Conservation (phyloP, 2,888 invertebrate species). For the Furcula furcula region DNA sequence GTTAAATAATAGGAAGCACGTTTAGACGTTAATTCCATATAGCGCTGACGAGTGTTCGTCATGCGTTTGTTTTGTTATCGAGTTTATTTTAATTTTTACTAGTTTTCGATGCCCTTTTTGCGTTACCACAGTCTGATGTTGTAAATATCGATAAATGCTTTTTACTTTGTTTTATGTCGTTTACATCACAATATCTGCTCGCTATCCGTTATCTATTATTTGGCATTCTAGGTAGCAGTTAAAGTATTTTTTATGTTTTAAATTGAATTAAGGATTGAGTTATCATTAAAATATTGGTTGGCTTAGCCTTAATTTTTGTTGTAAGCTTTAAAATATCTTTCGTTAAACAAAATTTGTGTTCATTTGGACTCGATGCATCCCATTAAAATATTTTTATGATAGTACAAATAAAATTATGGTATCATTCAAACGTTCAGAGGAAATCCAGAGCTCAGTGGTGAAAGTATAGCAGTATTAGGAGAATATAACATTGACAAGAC, state of each 20-base stretch:
- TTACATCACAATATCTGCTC: constrained; percentile 46
- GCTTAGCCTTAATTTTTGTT: constrained; percentile 56
- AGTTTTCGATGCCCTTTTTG: constrained; percentile 36
- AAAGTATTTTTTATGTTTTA: constrained; percentile 40
- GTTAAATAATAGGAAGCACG: constrained; percentile 13
- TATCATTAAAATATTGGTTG: constrained; percentile 43
- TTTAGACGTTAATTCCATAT: constrained; percentile 6
- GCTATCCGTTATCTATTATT: constrained; percentile 47
- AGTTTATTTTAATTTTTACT: constrained; percentile 21
- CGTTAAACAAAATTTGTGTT: constrained; percentile 18
- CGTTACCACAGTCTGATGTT: constrained; percentile 61
- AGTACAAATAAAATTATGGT: constrained; percentile 73
- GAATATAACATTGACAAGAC: constrained; percentile 25
- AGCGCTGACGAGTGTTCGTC: constrained; percentile 1
- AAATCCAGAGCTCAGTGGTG: constrained; percentile 45
- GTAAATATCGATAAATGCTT: constrained; percentile 61
- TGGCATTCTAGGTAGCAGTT: constrained; percentile 55
- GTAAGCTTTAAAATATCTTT: constrained; percentile 37
- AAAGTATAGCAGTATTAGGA: constrained; percentile 62
- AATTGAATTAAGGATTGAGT: constrained; percentile 55
- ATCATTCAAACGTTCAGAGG: constrained; percentile 33
- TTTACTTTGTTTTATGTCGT: constrained; percentile 53
- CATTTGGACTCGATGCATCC: constrained; percentile 13
- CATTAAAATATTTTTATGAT: constrained; percentile 55
- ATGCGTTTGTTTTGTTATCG: constrained; percentile 15